Conservation (phyloP, 2,113 vertebrate genomes). For the Petrocephalus microphthalmus region DNA sequence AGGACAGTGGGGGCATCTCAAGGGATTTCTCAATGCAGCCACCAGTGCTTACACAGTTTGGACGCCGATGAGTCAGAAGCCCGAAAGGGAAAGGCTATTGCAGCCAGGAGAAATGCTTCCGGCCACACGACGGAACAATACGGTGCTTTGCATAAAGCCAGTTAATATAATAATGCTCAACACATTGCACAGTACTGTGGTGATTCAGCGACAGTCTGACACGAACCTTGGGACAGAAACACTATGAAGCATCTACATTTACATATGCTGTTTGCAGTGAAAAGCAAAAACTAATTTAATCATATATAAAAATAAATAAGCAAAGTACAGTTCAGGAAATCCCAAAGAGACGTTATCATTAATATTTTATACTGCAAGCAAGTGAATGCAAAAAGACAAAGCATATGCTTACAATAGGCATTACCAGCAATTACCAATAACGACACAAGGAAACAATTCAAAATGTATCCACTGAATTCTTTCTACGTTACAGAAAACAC, state of each 20-base stretch:
- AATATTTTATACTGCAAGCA: background rate
- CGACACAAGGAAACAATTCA: background rate
- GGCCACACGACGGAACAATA: background rate
- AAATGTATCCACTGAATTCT: background rate
- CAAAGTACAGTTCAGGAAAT: background rate
- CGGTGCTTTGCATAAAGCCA: background rate
- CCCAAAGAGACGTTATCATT: background rate
- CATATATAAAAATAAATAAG: background rate
- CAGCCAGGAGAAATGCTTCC: background rate
- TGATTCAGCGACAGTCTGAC: background rate
- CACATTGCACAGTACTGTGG: background rate
- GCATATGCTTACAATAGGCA: background rate
- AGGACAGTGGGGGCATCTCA: conserved; percentile 3
- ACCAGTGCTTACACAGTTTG: conserved; percentile 16
- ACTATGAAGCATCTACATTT: background rate
- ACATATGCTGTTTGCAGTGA: background rate
- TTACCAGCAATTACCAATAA: background rate
- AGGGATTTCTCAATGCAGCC: conserved; percentile 6
- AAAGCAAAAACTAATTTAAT: background rate
- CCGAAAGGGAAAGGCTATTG: conserved; percentile 28
- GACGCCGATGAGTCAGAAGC: conserved; percentile 27
- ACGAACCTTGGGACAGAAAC: background rate
- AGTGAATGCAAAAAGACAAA: background rate
- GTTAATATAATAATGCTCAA: background rate
- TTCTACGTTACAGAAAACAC: background rate